A percentile compares a stretch with the other conserved stretches of the same genome.
These are phyloP conservation scores for Pelecanoides urinatrix DNA, from an alignment of 2,113 vertebrate genomes.

Conservation along the genomic window DNA sequence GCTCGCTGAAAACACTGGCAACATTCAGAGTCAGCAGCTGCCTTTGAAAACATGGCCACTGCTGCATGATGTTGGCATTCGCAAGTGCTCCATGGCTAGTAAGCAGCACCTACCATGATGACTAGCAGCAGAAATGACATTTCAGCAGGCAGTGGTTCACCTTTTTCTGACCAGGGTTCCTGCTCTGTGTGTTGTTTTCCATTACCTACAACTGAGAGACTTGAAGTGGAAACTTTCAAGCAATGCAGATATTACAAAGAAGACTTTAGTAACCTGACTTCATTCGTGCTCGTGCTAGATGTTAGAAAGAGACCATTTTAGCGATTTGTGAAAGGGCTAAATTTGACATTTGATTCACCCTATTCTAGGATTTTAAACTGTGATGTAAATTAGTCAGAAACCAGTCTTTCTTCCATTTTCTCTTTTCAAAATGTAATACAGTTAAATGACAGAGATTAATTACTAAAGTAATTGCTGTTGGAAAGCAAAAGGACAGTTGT, in stretches of 20 bases:
- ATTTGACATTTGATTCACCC: slow-evolving; percentile 77
- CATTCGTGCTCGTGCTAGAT: not conserved
- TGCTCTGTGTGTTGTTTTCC: not conserved
- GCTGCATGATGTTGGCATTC: not conserved
- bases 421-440: slow-evolving; percentile 82
- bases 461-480: slow-evolving; percentile 80
- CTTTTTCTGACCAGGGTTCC: not conserved
- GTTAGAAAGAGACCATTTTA: slow-evolving; percentile 44
- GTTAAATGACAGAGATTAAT: slow-evolving; percentile 86
- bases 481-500: slow-evolving; percentile 79
- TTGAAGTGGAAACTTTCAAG: not conserved
- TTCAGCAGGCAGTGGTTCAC: not conserved
- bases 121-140: not conserved
- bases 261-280: slow-evolving; percentile 6
- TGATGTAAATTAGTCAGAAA: slow-evolving; percentile 82
- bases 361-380: slow-evolving; percentile 77
- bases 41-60: not conserved
- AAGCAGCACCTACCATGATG: not conserved
- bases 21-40: not conserved
- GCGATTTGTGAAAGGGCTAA: slow-evolving; percentile 57
- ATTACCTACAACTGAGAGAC: not conserved
- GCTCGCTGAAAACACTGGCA: not conserved
- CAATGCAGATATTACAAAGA: not conserved
- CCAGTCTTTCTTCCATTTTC: slow-evolving; percentile 80
- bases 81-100: not conserved